Base-by-base conservation (phyloP, 2,113 vertebrate genomes). In the Nesogale talazaci region DNA sequence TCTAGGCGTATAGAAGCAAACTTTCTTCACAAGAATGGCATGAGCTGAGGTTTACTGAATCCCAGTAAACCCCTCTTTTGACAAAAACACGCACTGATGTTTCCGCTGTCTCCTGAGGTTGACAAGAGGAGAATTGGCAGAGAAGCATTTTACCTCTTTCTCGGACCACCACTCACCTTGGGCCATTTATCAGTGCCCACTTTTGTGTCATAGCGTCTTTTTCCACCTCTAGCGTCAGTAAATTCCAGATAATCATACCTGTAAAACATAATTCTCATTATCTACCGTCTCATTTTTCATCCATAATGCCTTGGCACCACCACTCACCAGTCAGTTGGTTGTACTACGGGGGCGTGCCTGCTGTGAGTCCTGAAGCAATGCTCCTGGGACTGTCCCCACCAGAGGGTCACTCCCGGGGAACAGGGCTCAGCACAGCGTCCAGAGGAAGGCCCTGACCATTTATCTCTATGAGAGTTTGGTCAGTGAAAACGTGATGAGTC, bases 171-270 rank as follows among this genome's bases (percentile, higher is more conserved):
- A 94, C 98, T 98, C 97, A 99, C 99, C 99, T 99, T 99, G 86
- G 99, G 99, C 99, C 99, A 99, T 96, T 99, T 99, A 65, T 99
- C 99, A 61, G 99, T 99, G 96, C 99, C 99, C 86, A 99, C 99
- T 98, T 99, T 99, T 97, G 99, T 99, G 95, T 99, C 99, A 8
- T 99, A 99, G 94, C 99, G 99, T 46, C 99, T 98, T 97, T 99
- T 99, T 25, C 98, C 99, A 74, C 99, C 99, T 98, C 99, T 98
- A 70, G 99, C 98, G 82, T 99, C 99, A 0, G 99, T 99, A 95
- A 99, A 99, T 94, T 99, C 99, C 97, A 99, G 97, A 97, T 99
- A 99, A 98, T 99, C 99, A 70, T 99, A 99, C 97, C 99, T 99
- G 97, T 46, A 89, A 97, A 89, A 57, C 38, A 97, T 34, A 95